Conservation (phyloP, 2,113 vertebrate genomes). For the Prietella phreatophila region DNA sequence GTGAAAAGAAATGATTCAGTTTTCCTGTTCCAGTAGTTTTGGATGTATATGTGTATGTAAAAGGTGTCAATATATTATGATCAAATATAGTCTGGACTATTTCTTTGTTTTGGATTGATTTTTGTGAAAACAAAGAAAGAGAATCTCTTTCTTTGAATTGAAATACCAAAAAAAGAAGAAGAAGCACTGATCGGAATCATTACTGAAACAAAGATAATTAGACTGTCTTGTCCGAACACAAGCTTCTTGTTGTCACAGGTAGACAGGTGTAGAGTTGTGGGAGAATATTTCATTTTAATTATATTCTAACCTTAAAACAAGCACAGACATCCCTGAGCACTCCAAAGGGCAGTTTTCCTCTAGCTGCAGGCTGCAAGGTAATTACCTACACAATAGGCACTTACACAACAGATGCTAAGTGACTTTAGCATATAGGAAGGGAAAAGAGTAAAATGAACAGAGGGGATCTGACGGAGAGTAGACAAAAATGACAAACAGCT, state of each 20-base stretch:
- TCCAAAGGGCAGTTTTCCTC: slow-evolving; percentile 63
- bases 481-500: slow-evolving; percentile 8
- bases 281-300: slow-evolving; percentile 69
- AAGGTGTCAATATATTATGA: too few species aligned
- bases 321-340: slow-evolving; percentile 53
- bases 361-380: slow-evolving; percentile 61
- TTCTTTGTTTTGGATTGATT: not conserved
- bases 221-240: slow-evolving; percentile 66
- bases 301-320: slow-evolving; percentile 56
- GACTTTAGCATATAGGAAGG: slow-evolving; percentile 16
- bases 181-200: slow-evolving; percentile 57
- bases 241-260: slow-evolving; percentile 59
- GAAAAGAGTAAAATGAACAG: slow-evolving; percentile 23
- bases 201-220: slow-evolving; percentile 63
- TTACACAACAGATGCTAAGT: not conserved
- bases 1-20: too few species aligned
- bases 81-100: not conserved
- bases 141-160: too few species aligned
- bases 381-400: slow-evolving; percentile 52
- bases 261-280: slow-evolving; percentile 56
- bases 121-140: not conserved
- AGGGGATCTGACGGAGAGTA: not conserved
- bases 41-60: not conserved
- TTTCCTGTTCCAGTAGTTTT: too few species aligned
- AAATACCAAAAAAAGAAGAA: not conserved